Conservation (phyloP, 1,140 invertebrate species). For the Daktulosphaira vitifoliae region DNA sequence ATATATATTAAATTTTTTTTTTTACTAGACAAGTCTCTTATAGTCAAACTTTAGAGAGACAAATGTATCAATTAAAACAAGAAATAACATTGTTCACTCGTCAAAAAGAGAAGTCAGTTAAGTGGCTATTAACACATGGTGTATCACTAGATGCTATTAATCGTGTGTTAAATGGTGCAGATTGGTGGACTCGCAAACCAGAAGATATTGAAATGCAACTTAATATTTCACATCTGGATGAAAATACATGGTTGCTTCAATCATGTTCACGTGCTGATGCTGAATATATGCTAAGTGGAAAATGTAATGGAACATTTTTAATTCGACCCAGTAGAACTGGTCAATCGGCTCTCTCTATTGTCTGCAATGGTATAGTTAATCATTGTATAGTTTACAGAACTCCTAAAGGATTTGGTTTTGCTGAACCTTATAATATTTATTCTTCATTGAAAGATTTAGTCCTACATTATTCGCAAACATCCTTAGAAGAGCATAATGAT, state of each 20-base stretch:
- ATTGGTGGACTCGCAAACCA: constrained; percentile 39
- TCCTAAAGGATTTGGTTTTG: constrained; percentile 83
- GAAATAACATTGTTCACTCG: constrained; percentile 54
- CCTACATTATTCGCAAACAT: constrained; percentile 84
- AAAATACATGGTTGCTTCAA: constrained; percentile 60
- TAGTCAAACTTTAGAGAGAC: constrained; percentile 71
- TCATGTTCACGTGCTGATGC: constrained; percentile 68
- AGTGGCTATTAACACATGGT: constrained; percentile 57
- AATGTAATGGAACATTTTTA: constrained; percentile 82
- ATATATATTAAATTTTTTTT: too few relatives aligned
- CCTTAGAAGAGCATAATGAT: constrained; percentile 90
- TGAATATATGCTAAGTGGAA: constrained; percentile 58
- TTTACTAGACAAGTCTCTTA: constrained; percentile 55
- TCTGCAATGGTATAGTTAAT: constrained; percentile 71
- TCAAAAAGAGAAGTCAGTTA: constrained; percentile 41
- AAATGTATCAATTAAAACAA: constrained; percentile 79
- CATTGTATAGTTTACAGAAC: constrained; percentile 89
- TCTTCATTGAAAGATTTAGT: constrained; percentile 73
- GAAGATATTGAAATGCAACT: constrained; percentile 41
- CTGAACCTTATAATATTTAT: constrained; percentile 88
- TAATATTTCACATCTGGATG: constrained; percentile 52
- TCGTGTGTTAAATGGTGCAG: constrained; percentile 48
- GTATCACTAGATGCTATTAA: constrained; percentile 58
- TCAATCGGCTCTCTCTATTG: constrained; percentile 84
- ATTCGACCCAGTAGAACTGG: constrained; percentile 69